Conservation (phyloP, 2,888 invertebrate genomes). For the Brassicogethes aeneus region DNA sequence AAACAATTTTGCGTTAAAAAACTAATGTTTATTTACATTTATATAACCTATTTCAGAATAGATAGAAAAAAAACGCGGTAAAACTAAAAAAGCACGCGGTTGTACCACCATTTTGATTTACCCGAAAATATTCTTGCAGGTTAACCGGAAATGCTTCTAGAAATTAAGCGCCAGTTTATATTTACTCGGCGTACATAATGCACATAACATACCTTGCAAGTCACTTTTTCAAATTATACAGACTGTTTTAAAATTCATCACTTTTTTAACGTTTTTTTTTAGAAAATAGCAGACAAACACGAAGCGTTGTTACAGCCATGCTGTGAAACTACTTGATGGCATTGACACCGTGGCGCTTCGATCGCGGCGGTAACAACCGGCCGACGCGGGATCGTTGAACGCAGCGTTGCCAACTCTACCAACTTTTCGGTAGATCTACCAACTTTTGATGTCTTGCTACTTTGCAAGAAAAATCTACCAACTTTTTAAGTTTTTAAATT, state of each 20-base stretch:
- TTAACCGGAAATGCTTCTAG: constrained; percentile 38
- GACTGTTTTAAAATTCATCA: too few species aligned
- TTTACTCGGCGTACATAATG: constrained; percentile 6
- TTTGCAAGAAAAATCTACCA: too few species aligned
- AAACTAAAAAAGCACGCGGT: constrained; percentile 37
- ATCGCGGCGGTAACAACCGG: constrained; percentile 18
- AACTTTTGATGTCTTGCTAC: too few species aligned
- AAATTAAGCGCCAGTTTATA: constrained; percentile 8
- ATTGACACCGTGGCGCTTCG: constrained; percentile 31
- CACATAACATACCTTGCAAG: constrained; percentile 15
- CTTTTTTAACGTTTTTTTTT: constrained; percentile 19
- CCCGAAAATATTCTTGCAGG: constrained; percentile 37
- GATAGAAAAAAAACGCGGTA: constrained; percentile 29
- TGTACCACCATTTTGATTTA: constrained; percentile 39
- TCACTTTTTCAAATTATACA: too few species aligned
- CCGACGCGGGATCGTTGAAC: constrained; percentile 34
- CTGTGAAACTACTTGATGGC: constrained; percentile 28
- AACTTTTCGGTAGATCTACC: too few species aligned
- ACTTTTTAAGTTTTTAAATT: too few species aligned
- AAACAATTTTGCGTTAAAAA: too few species aligned
- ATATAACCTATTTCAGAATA: too few species aligned
- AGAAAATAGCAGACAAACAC: constrained; percentile 15
- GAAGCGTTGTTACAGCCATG: constrained; percentile 30
- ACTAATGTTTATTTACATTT: too few species aligned
- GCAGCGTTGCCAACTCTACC: too few species aligned